Evolutionary conservation across 1,140 invertebrate species (phyloP).

Genomic region (Pentalonia nigronervosa): DNA sequence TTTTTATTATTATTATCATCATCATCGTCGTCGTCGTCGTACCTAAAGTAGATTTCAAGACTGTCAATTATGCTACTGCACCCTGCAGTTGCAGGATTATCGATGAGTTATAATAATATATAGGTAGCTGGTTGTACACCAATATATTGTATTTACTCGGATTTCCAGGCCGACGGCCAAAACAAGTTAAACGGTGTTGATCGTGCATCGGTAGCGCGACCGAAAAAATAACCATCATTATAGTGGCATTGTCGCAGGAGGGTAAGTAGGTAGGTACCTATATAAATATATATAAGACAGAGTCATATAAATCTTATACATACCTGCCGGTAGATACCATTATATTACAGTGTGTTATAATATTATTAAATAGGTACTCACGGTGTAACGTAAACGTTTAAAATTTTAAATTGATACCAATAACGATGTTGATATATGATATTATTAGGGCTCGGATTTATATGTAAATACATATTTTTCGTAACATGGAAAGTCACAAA

Average conservation of each 20-base stretch:
- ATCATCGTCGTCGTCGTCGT: not conserved
- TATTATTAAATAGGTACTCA: not conserved
- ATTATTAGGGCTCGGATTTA: too few relatives aligned
- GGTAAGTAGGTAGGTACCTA: not conserved
- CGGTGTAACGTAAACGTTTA: not conserved
- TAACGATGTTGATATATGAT: not conserved
- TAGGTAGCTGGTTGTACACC: not conserved
- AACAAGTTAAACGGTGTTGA: constrained; percentile 45
- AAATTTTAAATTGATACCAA: not conserved
- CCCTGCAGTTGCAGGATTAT: not conserved
- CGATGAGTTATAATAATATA: not conserved
- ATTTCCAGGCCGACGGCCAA: not conserved
- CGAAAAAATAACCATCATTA: constrained; percentile 36
- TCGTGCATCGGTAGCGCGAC: constrained; percentile 31
- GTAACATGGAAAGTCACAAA: too few relatives aligned
- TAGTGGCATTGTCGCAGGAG: not conserved
- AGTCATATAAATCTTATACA: not conserved
- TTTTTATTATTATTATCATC: not conserved
- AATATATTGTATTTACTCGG: constrained; percentile 2
- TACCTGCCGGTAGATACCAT: too few relatives aligned
- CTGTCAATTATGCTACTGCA: constrained; percentile 19
- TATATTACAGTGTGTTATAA: not conserved
- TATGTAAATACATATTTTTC: too few relatives aligned
- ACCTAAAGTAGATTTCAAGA: not conserved
- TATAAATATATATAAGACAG: too few relatives aligned